A percentile compares a stretch with the other conserved stretches of the same genome.
Evolutionary conservation across 2,888 invertebrate species (phyloP).

Genomic region (Harpagoxenus sublaevis): DNA sequence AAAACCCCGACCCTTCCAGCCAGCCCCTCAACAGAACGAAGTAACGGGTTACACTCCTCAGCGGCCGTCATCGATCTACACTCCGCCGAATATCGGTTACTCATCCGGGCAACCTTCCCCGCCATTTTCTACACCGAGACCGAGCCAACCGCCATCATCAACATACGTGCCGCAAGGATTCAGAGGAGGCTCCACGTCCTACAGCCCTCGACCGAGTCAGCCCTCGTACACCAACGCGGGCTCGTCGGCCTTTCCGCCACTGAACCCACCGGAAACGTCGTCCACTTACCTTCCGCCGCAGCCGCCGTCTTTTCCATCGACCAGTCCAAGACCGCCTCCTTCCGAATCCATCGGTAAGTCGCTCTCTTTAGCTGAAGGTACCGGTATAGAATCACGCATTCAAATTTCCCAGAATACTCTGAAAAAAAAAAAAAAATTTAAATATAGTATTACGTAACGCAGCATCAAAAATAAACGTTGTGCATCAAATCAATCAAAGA

Average conservation of each 20-base stretch:
- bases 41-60: constrained; percentile 79
- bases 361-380: not conserved
- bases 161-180: constrained; percentile 68
- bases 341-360: not conserved
- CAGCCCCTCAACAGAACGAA: constrained; percentile 82
- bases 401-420: not conserved
- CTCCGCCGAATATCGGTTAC: constrained; percentile 70
- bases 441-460: not conserved
- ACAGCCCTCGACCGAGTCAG: constrained; percentile 73
- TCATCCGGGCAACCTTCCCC: constrained; percentile 61
- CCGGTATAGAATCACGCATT: not conserved
- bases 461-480: not conserved
- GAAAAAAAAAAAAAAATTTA: not conserved
- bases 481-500: not conserved
- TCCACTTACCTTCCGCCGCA: constrained; percentile 70
- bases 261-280: constrained; percentile 78
- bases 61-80: constrained; percentile 79
- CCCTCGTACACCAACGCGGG: constrained; percentile 68
- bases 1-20: constrained; percentile 91
- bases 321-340: constrained; percentile 46
- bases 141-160: constrained; percentile 75
- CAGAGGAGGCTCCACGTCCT: constrained; percentile 73
- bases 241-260: constrained; percentile 80
- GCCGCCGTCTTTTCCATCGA: constrained; percentile 42
- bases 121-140: constrained; percentile 69